Percentiles rank a stretch among this genome's conserved stretches.
Conservation (phyloP, 2,797 vertebrate species). For the Lateolabrax maculatus region DNA sequence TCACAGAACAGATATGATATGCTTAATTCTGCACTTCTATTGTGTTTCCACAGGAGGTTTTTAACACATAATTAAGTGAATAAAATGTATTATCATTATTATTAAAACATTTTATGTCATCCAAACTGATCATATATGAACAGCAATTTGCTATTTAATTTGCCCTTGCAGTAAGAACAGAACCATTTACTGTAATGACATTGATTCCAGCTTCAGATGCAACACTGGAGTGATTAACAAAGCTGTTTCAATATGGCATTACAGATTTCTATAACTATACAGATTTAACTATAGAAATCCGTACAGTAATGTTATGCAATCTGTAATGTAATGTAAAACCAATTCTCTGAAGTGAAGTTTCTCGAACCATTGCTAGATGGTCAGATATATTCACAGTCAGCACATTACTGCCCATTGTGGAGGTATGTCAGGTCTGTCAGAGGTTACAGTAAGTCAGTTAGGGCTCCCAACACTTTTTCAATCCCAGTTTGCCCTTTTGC, state of each 20-base stretch:
- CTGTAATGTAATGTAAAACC: too few relatives aligned
- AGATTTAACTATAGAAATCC: too few relatives aligned
- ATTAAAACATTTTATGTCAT: too few relatives aligned
- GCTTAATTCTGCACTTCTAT: not conserved
- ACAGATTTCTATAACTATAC: not conserved
- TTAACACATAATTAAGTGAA: not conserved
- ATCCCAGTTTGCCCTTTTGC: conserved; percentile 1
- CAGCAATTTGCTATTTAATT: not conserved
- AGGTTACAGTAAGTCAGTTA: not conserved
- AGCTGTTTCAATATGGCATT: not conserved
- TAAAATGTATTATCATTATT: not conserved
- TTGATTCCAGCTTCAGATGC: too few relatives aligned
- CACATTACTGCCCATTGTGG: not conserved
- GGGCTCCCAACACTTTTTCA: not conserved
- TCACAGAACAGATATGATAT: not conserved
- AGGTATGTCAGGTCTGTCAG: not conserved
- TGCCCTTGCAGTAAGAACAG: too few relatives aligned
- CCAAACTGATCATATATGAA: not conserved
- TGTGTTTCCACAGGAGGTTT: not conserved
- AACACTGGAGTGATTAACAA: too few relatives aligned
- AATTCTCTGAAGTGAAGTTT: not conserved
- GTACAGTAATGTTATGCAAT: too few relatives aligned
- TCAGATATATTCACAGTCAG: not conserved
- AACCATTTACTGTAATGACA: not conserved
- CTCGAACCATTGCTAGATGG: too few relatives aligned